Evolutionary conservation across 1,140 invertebrate species (phyloP).

Genomic region (Hylyphantes graminicola): DNA sequence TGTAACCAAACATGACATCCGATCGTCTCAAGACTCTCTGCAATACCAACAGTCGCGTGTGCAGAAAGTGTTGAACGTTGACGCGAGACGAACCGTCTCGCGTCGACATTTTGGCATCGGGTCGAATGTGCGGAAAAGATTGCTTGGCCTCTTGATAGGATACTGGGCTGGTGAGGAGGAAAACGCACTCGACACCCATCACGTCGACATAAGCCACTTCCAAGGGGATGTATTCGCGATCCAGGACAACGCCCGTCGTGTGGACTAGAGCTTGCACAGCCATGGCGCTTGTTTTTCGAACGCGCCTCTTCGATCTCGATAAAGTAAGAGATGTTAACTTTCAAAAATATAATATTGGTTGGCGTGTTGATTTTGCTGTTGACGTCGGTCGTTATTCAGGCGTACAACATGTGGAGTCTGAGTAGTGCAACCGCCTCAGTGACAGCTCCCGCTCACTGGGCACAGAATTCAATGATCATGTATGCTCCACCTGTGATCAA

Average conservation of each 20-base stretch:
- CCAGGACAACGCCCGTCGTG: neutral
- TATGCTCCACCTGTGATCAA: neutral
- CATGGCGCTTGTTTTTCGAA: neutral
- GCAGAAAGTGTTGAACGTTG: neutral
- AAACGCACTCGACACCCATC: neutral
- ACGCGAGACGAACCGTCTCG: neutral
- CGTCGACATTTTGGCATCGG: neutral
- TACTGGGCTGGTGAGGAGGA: neutral
- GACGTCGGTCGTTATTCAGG: neutral
- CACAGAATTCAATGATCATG: neutral
- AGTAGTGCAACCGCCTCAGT: no score
- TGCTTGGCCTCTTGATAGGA: neutral
- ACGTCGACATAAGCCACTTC: neutral
- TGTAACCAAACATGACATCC: neutral
- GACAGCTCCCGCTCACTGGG: no score
- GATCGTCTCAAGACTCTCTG: no score
- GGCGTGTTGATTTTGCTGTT: neutral
- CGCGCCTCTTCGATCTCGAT: no score
- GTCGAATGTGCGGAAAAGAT: neutral
- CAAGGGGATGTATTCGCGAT: neutral
- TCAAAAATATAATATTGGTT: neutral
- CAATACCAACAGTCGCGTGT: no score
- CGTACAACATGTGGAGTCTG: neutral
- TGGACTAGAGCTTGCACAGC: neutral
- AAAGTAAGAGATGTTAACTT: conserved; percentile 2